A percentile compares a stretch with the other conserved stretches of the same genome.
Evolutionary conservation across 2,113 vertebrate species (phyloP).

Genomic region (Nanger granti): DNA sequence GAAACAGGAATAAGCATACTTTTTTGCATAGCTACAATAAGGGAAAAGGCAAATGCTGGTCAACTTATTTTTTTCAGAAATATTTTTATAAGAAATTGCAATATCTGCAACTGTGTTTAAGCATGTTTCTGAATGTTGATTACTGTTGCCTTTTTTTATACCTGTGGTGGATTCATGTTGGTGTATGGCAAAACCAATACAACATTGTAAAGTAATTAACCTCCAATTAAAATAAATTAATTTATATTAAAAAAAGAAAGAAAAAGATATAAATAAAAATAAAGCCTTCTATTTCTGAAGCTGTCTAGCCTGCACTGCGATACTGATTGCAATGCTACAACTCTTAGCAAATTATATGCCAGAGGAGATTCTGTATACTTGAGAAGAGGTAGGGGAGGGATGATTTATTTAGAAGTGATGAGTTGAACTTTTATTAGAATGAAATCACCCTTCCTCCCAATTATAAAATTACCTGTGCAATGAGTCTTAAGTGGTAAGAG

Average conservation of each 20-base stretch:
- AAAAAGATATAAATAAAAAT: too few relatives aligned
- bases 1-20: background rate
- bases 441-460: background rate
- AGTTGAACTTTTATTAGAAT: background rate
- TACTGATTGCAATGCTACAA: background rate
- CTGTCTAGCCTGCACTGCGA: background rate
- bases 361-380: background rate
- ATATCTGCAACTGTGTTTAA: background rate
- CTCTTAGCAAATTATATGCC: background rate
- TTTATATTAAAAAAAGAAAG: too few relatives aligned
- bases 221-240: too few relatives aligned
- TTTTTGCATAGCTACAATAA: background rate
- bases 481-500: background rate
- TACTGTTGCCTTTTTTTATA: background rate
- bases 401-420: background rate
- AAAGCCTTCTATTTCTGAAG: background rate
- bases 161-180: too few relatives aligned
- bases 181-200: too few relatives aligned
- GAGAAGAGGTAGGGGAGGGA: background rate
- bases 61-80: background rate
- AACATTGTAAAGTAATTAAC: too few relatives aligned
- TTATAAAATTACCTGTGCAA: background rate
- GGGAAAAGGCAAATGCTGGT: background rate
- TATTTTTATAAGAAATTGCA: background rate
- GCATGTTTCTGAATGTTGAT: background rate